Base-by-base conservation (phyloP, 2,888 invertebrate species). In the Eledone cirrhosa region DNA sequence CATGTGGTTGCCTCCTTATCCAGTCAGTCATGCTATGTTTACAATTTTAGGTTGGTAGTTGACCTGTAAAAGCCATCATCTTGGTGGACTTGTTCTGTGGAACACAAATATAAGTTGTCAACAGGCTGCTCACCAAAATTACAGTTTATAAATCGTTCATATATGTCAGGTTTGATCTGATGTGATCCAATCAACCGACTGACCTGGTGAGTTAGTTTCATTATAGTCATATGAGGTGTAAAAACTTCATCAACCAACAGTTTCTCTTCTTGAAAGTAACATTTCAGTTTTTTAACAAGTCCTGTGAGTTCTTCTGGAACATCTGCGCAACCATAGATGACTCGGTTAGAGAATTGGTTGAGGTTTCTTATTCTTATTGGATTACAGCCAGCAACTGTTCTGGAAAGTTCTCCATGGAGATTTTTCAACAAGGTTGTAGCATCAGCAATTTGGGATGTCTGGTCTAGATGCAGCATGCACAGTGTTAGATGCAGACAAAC, bases 191-290 rank as follows among this genome's bases (percentile, higher is more conserved):
- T 84, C 77, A 84, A 79, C 48, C 88, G 79, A 2, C 88, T 85
- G 19, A 88, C 86, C 1, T 89, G 87, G 14, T 91, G 85, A n/a
- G 88, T 87, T 0, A 90, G 84, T 80, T 91, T 92, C 84, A 91
- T 85, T 19, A 92, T 78, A 14, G 91, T 91, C 86, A 91, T 87
- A 82, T 92, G 92, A 7, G 92, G 91, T 11, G 90, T 88, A 83
- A 86, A 91, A 14, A 22, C 16, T 22, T 90, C 90, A 85, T 91
- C 91, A n/a, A 89, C 85, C 14, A 90, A 87, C 19, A 87, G 86
- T 8, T 91, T 82, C 5, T 89, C 90, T 24, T 83, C 83, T 22
- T 80, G 81, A 27, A 91, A 78, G 81, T 85, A 82, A 19, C 86
- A 80, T 79, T 87, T 87, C 22, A 91, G 75, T 47, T 87, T 83